These are phyloP conservation scores for Drosophila neotestacea DNA, from an alignment of 2,888 invertebrate genomes.

Conservation along the genomic window DNA sequence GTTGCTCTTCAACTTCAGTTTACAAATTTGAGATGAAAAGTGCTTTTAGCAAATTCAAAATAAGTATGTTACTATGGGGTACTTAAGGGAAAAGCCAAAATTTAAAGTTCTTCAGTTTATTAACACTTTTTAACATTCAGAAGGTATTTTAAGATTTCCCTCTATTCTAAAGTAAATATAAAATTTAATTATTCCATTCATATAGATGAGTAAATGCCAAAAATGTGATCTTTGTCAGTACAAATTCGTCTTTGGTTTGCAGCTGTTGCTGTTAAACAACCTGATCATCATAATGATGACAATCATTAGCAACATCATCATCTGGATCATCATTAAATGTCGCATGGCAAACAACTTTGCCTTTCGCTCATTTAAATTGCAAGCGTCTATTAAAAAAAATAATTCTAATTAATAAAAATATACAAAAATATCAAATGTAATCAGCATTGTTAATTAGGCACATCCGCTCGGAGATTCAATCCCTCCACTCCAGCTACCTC, in stretches of 20 bases:
- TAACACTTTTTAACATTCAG: too few species aligned
- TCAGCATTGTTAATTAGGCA: slow-evolving; percentile 77
- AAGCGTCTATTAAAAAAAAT: slow-evolving; percentile 30
- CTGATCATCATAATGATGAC: slow-evolving; percentile 5
- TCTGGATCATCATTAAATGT: slow-evolving; percentile 11
- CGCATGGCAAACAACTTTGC: slow-evolving; percentile 40
- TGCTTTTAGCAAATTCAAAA: neutral
- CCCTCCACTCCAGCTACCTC: neutral
- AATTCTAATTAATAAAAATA: slow-evolving; percentile 71
- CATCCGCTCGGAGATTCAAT: slow-evolving; percentile 58
- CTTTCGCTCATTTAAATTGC: slow-evolving; percentile 64
- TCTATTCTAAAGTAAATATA: neutral
- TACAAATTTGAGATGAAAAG: slow-evolving; percentile 1
- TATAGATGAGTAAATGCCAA: slow-evolving; percentile 57
- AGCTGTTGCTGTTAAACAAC: slow-evolving; percentile 19
- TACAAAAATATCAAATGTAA: slow-evolving; percentile 65
- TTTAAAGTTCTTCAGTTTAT: neutral
- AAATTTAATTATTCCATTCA: slow-evolving; percentile 38
- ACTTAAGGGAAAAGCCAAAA: neutral
- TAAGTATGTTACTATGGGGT: neutral
- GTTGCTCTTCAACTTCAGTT: slow-evolving; percentile 22
- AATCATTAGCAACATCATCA: neutral
- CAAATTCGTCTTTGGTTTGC: slow-evolving; percentile 23
- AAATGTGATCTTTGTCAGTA: slow-evolving; percentile 40
- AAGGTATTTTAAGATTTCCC: too few species aligned